These are phyloP conservation scores for Smutsia temminckii DNA, from an alignment of 2,797 vertebrate species.

Conservation along the genomic window DNA sequence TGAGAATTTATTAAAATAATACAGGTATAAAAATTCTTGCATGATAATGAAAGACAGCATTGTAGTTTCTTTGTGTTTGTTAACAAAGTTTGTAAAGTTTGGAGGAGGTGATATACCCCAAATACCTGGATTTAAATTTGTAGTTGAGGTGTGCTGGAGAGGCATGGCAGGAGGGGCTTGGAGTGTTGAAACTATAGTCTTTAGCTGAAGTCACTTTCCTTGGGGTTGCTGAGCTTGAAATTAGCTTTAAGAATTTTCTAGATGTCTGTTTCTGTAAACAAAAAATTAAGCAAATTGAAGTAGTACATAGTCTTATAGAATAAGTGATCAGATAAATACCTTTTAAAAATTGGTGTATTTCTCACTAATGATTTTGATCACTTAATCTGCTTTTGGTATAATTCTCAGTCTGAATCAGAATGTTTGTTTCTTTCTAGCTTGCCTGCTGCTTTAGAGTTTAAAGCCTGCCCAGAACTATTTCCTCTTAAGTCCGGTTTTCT, in stretches of 20 bases:
- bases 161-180: background rate
- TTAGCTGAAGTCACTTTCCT: background rate
- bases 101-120: background rate
- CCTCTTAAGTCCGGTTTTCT: background rate
- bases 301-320: background rate
- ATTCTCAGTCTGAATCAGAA: constrained; percentile 11
- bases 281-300: constrained; percentile 26
- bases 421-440: background rate
- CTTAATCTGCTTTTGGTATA: background rate
- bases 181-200: background rate
- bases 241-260: background rate
- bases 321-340: background rate
- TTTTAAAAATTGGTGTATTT: constrained; percentile 24
- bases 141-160: background rate
- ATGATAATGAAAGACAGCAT: background rate
- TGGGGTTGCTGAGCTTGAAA: background rate
- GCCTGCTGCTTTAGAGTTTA: background rate
- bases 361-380: constrained; percentile 14
- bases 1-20: constrained; percentile 77
- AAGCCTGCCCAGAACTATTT: background rate
- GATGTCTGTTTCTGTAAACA: constrained; percentile 23
- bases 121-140: background rate
- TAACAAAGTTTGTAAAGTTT: background rate
- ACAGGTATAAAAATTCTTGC: background rate
- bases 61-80: constrained; percentile 3